Conservation (phyloP, 1,140 invertebrate genomes). For the Macrobrachium rosenbergii region DNA sequence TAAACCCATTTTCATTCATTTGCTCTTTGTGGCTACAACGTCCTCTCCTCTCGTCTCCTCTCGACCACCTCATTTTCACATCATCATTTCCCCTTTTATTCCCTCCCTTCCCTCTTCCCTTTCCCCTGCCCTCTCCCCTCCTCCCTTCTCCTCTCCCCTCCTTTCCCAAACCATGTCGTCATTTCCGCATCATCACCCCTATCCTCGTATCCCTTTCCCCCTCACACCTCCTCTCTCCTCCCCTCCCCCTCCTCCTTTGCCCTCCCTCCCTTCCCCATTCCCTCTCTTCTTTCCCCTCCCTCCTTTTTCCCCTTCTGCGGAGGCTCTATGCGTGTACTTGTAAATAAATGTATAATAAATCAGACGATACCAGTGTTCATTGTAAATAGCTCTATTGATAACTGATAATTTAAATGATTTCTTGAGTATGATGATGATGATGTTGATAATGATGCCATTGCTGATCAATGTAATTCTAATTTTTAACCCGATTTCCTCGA, state of each 20-base stretch:
- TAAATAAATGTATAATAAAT: slow-evolving; percentile 26
- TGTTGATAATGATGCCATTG: no score
- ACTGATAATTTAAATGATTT: no score
- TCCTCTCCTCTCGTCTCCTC: not conserved
- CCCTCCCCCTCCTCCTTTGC: not conserved
- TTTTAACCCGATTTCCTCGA: no score
- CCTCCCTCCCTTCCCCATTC: not conserved
- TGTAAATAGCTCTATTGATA: slow-evolving; percentile 40
- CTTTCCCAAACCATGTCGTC: slow-evolving; percentile 18
- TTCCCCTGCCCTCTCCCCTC: not conserved
- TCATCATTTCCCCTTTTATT: not conserved
- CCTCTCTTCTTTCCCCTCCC: not conserved
- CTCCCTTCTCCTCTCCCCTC: not conserved
- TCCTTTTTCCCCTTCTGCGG: not conserved
- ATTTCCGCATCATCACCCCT: not conserved
- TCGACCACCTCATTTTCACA: not conserved
- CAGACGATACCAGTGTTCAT: slow-evolving; percentile 49
- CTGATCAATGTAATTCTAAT: no score
- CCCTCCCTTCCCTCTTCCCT: not conserved
- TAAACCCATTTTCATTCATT: no score
- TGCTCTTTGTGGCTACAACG: no score
- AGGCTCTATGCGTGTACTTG: slow-evolving; percentile 1
- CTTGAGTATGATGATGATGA: no score
- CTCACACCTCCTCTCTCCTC: not conserved
- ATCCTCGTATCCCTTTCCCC: not conserved